Conservation (phyloP, 2,888 invertebrate species). For the Chaetogeoica ovagalla region DNA sequence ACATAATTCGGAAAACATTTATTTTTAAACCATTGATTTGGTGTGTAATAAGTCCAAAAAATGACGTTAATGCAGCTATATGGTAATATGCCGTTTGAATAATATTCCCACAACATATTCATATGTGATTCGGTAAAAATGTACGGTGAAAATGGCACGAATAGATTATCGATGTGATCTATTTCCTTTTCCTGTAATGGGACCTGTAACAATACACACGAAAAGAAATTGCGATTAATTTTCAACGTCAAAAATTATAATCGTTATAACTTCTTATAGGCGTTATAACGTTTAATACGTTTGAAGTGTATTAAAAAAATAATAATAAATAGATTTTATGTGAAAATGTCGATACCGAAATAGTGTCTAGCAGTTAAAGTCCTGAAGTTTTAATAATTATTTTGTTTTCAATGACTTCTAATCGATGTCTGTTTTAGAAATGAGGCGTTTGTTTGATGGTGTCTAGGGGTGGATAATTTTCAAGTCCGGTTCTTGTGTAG, state of each 20-base stretch:
- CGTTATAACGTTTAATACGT: too few relatives aligned
- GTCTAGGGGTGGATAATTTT: too few relatives aligned
- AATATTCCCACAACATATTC: conserved; percentile 9
- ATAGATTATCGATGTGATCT: conserved; percentile 21
- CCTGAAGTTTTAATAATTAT: too few relatives aligned
- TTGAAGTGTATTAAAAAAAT: too few relatives aligned
- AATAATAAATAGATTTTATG: too few relatives aligned
- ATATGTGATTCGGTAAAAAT: background rate
- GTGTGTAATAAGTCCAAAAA: background rate
- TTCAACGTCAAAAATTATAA: background rate
- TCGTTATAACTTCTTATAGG: too few relatives aligned
- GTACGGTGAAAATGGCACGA: conserved; percentile 36
- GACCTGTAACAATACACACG: conserved; percentile 30
- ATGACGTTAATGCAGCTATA: background rate
- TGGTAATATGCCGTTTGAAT: background rate
- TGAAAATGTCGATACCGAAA: too few relatives aligned
- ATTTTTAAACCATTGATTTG: background rate
- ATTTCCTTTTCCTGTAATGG: conserved; percentile 50
- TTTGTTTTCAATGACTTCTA: too few relatives aligned
- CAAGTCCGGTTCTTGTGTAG: too few relatives aligned
- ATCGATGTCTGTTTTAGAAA: too few relatives aligned
- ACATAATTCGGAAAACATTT: background rate
- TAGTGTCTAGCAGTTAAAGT: too few relatives aligned
- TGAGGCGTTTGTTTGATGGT: too few relatives aligned
- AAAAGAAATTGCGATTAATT: conserved; percentile 11